A percentile compares a stretch with the other conserved stretches of the same genome.
Evolutionary conservation across 2,797 vertebrate species (phyloP).

Genomic region (Petrocephalus schoutedeni): DNA sequence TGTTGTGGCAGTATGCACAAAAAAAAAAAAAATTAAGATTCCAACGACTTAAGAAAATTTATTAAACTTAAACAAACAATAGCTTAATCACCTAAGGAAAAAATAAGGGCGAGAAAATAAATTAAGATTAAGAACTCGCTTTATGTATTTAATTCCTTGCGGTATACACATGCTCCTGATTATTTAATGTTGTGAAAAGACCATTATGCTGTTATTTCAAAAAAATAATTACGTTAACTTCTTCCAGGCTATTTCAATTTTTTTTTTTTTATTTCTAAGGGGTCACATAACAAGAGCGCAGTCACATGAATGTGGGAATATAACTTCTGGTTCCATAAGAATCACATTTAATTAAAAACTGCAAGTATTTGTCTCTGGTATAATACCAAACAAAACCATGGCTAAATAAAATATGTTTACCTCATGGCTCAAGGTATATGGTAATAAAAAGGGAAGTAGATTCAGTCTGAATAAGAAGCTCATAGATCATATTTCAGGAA

Average conservation of each 20-base stretch:
- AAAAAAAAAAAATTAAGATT: not conserved
- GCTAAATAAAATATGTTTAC: conserved; percentile 32
- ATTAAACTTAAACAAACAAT: conserved; percentile 1
- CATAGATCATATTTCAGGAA: conserved; percentile 46
- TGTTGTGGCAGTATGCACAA: not conserved
- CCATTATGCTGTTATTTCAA: conserved; percentile 23
- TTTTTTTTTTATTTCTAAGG: conserved; percentile 19
- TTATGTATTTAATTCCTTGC: conserved; percentile 35
- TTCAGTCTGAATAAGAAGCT: conserved; percentile 47
- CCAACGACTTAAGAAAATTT: not conserved
- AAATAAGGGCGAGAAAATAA: conserved; percentile 37
- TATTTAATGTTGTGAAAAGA: conserved; percentile 31
- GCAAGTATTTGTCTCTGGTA: conserved; percentile 23
- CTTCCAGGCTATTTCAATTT: conserved; percentile 23
- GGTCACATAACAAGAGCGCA: conserved; percentile 23
- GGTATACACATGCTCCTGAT: conserved; percentile 37
- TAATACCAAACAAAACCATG: conserved; percentile 26
- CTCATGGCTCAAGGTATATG: conserved; percentile 32
- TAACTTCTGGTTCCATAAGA: conserved; percentile 24
- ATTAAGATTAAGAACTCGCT: conserved; percentile 42
- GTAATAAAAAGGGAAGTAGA: conserved; percentile 39
- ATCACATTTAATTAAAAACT: conserved; percentile 37
- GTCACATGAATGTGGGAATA: not conserved
- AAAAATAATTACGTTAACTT: conserved; percentile 26
- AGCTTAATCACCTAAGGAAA: not conserved